Evolutionary conservation across 2,797 vertebrate species (phyloP).

Genomic region (Danio albolineatus): DNA sequence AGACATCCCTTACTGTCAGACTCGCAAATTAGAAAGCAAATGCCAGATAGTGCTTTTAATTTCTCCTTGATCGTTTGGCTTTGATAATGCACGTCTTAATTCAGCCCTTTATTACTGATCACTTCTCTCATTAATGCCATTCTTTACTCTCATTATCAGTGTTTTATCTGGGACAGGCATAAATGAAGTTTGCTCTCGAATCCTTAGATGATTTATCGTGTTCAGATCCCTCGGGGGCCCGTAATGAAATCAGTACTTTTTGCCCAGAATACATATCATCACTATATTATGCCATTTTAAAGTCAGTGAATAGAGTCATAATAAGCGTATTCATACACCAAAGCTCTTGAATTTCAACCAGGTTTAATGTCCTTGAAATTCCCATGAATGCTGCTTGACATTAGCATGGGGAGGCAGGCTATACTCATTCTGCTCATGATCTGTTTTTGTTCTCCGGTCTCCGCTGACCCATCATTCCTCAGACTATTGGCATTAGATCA

Average conservation of each 20-base stretch:
- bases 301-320: neutral
- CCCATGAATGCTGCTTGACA: conserved; percentile 58
- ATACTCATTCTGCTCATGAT: conserved; percentile 7
- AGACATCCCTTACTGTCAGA: conserved; percentile 17
- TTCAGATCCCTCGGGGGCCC: conserved; percentile 62
- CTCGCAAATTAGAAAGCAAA: conserved; percentile 12
- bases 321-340: conserved; percentile 17
- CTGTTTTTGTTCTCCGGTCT: conserved; percentile 40
- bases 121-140: conserved; percentile 33
- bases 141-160: conserved; percentile 69
- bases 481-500: conserved; percentile 61
- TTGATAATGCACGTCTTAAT: conserved; percentile 20
- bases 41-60: conserved; percentile 19
- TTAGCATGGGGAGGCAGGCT: conserved; percentile 58
- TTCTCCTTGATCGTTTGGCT: neutral
- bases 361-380: conserved; percentile 56
- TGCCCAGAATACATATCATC: conserved; percentile 52
- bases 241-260: conserved; percentile 57
- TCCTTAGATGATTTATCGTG: conserved; percentile 61
- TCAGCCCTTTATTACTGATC: conserved; percentile 24
- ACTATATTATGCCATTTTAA: conserved; percentile 40
- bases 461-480: conserved; percentile 43
- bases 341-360: conserved; percentile 52
- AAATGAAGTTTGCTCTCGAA: conserved; percentile 69
- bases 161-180: conserved; percentile 73